Evolutionary conservation across 2,888 invertebrate species (phyloP).

Genomic region (Amphipyra tragopoginis): DNA sequence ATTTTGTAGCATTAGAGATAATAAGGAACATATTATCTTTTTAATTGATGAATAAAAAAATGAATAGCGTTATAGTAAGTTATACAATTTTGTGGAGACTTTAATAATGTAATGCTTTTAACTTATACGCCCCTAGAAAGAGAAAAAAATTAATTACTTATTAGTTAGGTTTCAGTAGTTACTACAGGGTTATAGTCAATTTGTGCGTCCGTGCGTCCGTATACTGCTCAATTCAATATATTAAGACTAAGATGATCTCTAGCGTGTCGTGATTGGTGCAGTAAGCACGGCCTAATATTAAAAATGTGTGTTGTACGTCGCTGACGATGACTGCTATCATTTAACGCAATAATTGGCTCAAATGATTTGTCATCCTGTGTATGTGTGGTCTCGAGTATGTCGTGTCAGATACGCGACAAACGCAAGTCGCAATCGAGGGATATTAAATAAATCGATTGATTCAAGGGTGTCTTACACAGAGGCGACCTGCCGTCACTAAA

Average conservation of each 20-base stretch:
- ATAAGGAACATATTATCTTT: conserved; percentile 70
- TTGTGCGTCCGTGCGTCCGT: conserved; percentile 86
- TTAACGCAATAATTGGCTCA: conserved; percentile 65
- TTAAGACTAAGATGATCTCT: conserved; percentile 79
- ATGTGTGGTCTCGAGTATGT: conserved; percentile 40
- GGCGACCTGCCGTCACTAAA: conserved; percentile 20
- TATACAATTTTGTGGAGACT: conserved; percentile 87
- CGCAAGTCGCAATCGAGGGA: conserved; percentile 44
- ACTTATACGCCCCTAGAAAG: conserved; percentile 82
- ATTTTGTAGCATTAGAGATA: conserved; percentile 76
- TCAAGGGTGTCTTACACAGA: conserved; percentile 47
- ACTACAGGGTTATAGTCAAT: conserved; percentile 85
- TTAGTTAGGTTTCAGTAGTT: conserved; percentile 84
- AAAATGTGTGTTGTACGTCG: conserved; percentile 64
- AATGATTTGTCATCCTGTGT: conserved; percentile 54
- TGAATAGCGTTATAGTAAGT: conserved; percentile 80
- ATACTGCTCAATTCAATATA: conserved; percentile 86
- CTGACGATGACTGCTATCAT: conserved; percentile 68
- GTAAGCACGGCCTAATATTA: conserved; percentile 78
- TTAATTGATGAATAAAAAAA: conserved; percentile 75
- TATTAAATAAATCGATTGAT: conserved; percentile 55
- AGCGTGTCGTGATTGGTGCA: conserved; percentile 77
- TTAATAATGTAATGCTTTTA: conserved; percentile 85
- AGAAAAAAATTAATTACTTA: conserved; percentile 75
- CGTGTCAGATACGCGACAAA: conserved; percentile 35